Conservation (phyloP, 2,113 vertebrate genomes). For the Onychostoma macrolepis region DNA sequence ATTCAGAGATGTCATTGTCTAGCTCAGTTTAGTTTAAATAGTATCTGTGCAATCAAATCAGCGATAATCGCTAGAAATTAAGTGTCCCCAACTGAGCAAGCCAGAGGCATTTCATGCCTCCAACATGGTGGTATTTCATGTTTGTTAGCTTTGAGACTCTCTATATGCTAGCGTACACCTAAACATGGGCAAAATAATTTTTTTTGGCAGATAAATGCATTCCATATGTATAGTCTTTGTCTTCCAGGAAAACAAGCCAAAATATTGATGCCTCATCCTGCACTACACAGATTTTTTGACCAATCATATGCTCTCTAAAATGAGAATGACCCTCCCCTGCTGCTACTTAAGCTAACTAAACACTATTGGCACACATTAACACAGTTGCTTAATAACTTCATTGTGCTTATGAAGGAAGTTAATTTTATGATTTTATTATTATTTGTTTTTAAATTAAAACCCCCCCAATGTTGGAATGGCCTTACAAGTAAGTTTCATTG, state of each 20-base stretch:
- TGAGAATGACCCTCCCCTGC: neutral
- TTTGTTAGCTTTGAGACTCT: neutral
- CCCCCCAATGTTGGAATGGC: neutral
- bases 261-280: neutral
- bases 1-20: no score
- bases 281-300: neutral
- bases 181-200: neutral
- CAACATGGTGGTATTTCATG: no score
- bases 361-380: neutral
- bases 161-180: neutral
- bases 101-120: no score
- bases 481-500: neutral
- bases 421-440: neutral
- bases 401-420: neutral
- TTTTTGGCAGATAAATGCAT: neutral
- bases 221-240: neutral
- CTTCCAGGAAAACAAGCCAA: neutral
- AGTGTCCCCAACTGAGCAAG: no score
- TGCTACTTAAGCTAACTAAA: neutral
- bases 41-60: no score
- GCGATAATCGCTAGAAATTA: no score
- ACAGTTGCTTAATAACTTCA: neutral
- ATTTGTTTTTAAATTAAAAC: no score
- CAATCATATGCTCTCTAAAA: neutral
- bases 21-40: no score